phyloP scores from a whole-genome alignment of 1,140 invertebrate genomes.

The Nasonia giraulti region DNA sequence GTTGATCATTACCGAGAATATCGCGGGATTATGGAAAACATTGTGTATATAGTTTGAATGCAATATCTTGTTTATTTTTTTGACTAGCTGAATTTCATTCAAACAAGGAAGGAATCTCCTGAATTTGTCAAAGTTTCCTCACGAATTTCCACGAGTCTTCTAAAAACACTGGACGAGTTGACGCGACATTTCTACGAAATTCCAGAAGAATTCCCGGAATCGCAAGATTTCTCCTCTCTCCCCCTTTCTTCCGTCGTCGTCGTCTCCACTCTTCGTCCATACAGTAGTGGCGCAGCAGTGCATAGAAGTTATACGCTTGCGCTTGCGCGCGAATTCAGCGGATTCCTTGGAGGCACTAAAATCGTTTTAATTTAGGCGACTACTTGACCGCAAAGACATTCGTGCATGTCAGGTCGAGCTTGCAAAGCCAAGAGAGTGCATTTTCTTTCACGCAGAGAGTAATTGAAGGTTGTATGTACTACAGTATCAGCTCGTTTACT shows the following conservation, averaged over 20 bases:
- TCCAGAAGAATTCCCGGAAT: slow-evolving; percentile 20
- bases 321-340: slow-evolving; percentile 37
- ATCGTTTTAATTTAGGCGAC: slow-evolving; percentile 52
- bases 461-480: too few relatives aligned
- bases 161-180: not conserved
- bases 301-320: not conserved
- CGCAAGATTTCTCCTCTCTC: slow-evolving; percentile 1
- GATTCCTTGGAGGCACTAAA: slow-evolving; percentile 34
- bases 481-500: not conserved
- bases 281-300: not conserved
- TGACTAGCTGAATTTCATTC: not conserved
- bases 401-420: not conserved
- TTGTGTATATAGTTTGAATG: too few relatives aligned
- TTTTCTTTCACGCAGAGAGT: not conserved
- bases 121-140: not conserved
- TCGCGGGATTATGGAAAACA: too few relatives aligned
- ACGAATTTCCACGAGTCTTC: not conserved
- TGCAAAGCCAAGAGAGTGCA: not conserved
- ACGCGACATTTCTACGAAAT: not conserved
- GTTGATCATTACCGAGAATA: too few relatives aligned
- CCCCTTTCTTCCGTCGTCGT: not conserved
- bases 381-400: slow-evolving; percentile 25
- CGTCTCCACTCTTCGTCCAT: not conserved
- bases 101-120: too few relatives aligned
- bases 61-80: too few relatives aligned